These are phyloP conservation scores for Sminthopsis crassicaudata DNA, from an alignment of 2,113 vertebrate species.

Conservation along the genomic window DNA sequence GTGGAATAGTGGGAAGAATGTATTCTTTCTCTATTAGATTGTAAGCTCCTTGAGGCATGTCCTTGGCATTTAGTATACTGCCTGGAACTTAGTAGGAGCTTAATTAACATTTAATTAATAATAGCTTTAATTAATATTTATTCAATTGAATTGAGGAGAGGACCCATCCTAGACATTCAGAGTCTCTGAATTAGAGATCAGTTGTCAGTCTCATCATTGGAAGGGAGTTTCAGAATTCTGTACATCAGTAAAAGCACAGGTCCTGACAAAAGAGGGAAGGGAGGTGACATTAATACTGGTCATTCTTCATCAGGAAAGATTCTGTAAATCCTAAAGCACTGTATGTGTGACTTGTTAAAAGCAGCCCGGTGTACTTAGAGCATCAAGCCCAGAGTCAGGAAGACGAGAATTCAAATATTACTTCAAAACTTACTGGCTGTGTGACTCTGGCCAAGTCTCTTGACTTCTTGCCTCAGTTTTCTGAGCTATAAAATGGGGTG, in stretches of 20 bases:
- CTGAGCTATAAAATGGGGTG: background rate
- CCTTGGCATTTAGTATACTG: no score
- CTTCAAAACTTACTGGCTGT: background rate
- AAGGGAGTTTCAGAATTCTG: background rate
- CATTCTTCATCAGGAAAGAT: background rate
- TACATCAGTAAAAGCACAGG: background rate
- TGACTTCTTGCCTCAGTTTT: background rate
- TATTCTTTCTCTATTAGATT: no score
- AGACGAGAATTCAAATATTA: background rate
- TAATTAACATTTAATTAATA: no score
- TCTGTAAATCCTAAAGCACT: background rate
- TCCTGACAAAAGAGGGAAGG: background rate
- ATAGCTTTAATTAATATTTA: no score
- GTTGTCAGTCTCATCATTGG: background rate
- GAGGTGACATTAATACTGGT: background rate
- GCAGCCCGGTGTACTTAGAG: background rate
- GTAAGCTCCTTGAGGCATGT: no score
- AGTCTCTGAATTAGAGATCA: background rate
- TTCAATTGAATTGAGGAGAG: no score
- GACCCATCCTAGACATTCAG: background rate
- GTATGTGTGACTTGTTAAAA: background rate
- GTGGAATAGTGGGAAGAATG: no score
- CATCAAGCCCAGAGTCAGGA: background rate
- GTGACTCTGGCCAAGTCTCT: background rate
- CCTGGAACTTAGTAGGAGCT: no score